A percentile compares a stretch with the other conserved stretches of the same genome.
phyloP scores from a whole-genome alignment of 1,140 invertebrate species.

The Danaus plexippus region DNA sequence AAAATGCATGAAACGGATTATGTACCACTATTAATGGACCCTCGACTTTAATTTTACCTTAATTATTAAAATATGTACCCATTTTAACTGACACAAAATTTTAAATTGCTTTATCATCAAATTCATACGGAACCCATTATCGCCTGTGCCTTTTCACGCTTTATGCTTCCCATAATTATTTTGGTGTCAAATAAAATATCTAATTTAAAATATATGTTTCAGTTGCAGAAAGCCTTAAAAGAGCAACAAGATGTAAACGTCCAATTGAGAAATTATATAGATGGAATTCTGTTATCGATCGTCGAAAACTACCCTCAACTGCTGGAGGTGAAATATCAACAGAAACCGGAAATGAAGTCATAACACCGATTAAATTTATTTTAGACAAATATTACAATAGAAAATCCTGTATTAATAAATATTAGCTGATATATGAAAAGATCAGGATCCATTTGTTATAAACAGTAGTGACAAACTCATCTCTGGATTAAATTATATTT shows the following conservation, averaged over 20 bases:
- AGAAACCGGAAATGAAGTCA: constrained; percentile 55
- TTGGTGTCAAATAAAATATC: constrained; percentile 9
- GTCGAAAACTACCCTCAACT: constrained; percentile 96
- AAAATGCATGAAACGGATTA: no score
- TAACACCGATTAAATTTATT: constrained; percentile 33
- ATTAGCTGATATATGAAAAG: no score
- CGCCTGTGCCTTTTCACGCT: constrained; percentile 24
- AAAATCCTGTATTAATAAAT: constrained; percentile 8
- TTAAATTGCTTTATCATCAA: no score
- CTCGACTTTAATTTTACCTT: no score
- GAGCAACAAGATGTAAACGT: constrained; percentile 95
- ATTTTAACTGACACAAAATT: no score
- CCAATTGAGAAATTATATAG: constrained; percentile 93
- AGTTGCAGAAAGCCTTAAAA: constrained; percentile 91
- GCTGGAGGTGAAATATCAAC: constrained; percentile 85
- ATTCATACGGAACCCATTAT: no score
- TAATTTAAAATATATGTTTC: constrained; percentile 38
- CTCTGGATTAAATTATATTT: no score
- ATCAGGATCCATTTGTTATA: no score
- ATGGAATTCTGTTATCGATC: constrained; percentile 92
- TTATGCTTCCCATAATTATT: constrained; percentile 33
- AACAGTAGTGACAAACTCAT: no score
- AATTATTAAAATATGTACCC: no score
- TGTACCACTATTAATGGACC: no score
- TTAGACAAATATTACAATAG: constrained; percentile 2